Percentiles rank a stretch among this genome's conserved stretches.
Evolutionary conservation across 2,797 vertebrate genomes (phyloP).

Genomic region (Gambusia yucatana): DNA sequence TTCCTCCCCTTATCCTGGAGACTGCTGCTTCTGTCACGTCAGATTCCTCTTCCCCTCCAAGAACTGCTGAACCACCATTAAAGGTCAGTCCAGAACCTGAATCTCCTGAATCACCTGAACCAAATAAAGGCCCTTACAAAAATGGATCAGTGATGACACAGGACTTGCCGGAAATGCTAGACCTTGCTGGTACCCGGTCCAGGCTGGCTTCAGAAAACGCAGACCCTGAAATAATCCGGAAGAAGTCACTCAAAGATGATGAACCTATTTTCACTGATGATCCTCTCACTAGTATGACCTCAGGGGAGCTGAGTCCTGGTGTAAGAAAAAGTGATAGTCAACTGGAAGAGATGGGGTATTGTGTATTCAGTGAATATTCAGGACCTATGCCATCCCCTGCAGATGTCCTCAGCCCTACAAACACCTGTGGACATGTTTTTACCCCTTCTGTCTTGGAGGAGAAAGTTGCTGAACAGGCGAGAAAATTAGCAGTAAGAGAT

Average conservation of each 20-base stretch:
- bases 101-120: constrained; percentile 84
- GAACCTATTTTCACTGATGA: constrained; percentile 67
- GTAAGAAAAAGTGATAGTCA: constrained; percentile 88
- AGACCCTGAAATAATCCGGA: constrained; percentile 85
- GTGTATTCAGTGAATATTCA: constrained; percentile 98
- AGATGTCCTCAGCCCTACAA: constrained; percentile 83
- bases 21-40: constrained; percentile 78
- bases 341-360: constrained; percentile 95
- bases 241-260: constrained; percentile 86
- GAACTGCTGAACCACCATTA: constrained; percentile 50
- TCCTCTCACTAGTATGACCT: constrained; percentile 74
- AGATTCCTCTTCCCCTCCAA: constrained; percentile 79
- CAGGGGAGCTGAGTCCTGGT: constrained; percentile 77
- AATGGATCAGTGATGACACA: constrained; percentile 92
- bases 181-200: constrained; percentile 91
- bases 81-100: constrained; percentile 80
- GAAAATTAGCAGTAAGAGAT: constrained; percentile 71
- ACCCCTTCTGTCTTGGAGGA: constrained; percentile 80
- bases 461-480: constrained; percentile 75
- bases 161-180: constrained; percentile 97
- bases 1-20: constrained; percentile 87
- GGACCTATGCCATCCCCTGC: constrained; percentile 96
- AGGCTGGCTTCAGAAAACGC: constrained; percentile 90
- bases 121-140: constrained; percentile 87
- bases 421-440: constrained; percentile 74